phyloP scores from a whole-genome alignment of 1,140 invertebrate species.

The Neuroterus valhalla region DNA sequence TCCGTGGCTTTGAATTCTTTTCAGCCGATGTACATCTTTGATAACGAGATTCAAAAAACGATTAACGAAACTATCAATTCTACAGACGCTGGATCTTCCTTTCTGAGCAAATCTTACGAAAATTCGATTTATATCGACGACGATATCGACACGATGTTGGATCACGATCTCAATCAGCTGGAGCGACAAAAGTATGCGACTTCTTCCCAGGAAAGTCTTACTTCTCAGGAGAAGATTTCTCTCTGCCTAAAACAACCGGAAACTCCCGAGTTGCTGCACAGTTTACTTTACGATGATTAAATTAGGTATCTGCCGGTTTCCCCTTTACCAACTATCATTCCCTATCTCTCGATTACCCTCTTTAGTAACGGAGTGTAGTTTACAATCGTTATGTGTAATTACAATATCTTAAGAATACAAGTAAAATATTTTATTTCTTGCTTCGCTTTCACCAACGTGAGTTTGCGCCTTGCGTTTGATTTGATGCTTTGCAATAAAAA shows the following conservation, averaged over 20 bases:
- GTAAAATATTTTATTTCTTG: constrained; percentile 16
- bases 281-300: constrained; percentile 68
- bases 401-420: constrained; percentile 19
- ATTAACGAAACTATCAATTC: constrained; percentile 68
- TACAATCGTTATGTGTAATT: constrained; percentile 16
- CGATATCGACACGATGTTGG: constrained; percentile 68
- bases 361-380: constrained; percentile 20
- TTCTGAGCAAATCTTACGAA: constrained; percentile 64
- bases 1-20: constrained; percentile 55
- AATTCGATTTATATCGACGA: constrained; percentile 67
- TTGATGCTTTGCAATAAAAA: constrained; percentile 5
- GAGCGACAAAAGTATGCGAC: constrained; percentile 60
- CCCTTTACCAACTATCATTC: background rate
- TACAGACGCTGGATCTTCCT: constrained; percentile 57
- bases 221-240: constrained; percentile 60
- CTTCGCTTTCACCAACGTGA: background rate
- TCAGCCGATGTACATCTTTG: constrained; percentile 63
- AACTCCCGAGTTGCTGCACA: constrained; percentile 68
- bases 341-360: constrained; percentile 5
- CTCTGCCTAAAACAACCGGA: constrained; percentile 68
- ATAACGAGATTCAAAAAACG: constrained; percentile 68
- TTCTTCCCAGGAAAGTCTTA: constrained; percentile 19
- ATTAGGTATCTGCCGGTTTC: too few relatives aligned
- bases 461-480: background rate
- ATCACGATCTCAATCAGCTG: constrained; percentile 62